A percentile compares a stretch with the other conserved stretches of the same genome.
These are phyloP conservation scores for Harpagoxenus sublaevis DNA, from an alignment of 2,888 invertebrate genomes.

Conservation along the genomic window DNA sequence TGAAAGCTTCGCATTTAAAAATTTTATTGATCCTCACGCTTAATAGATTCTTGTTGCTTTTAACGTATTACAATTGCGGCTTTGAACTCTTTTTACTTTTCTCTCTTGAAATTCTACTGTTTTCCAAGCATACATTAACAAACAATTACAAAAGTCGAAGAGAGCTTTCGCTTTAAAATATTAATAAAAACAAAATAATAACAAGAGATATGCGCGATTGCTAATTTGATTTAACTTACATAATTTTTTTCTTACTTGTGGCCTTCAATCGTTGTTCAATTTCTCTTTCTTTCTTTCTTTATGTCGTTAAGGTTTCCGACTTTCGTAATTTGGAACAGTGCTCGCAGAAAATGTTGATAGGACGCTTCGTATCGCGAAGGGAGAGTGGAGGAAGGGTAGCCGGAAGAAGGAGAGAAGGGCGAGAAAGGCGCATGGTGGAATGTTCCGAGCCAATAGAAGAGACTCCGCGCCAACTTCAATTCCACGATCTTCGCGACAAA, in stretches of 20 bases:
- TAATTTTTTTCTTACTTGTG: neutral
- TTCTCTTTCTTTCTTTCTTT: constrained; percentile 1
- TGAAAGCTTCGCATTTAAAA: neutral
- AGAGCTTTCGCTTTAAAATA: neutral
- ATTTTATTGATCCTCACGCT: constrained; percentile 14
- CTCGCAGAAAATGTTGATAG: constrained; percentile 75
- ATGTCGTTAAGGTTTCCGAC: constrained; percentile 54
- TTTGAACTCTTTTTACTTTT: neutral
- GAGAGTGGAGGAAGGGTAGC: constrained; percentile 2
- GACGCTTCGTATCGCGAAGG: constrained; percentile 66
- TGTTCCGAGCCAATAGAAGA: constrained; percentile 79
- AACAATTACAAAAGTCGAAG: neutral
- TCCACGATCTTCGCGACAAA: constrained; percentile 81
- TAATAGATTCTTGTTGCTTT: constrained; percentile 7
- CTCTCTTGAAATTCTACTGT: neutral
- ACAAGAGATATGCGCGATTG: neutral
- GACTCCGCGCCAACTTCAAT: constrained; percentile 81
- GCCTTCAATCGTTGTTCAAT: neutral
- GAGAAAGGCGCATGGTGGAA: constrained; percentile 75
- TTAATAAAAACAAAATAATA: neutral
- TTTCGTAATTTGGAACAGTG: constrained; percentile 74
- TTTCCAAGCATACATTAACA: neutral
- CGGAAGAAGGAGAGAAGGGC: constrained; percentile 31
- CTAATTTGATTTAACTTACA: neutral
- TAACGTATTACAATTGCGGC: neutral